phyloP scores from a whole-genome alignment of 2,888 invertebrate species.

The Sphaerophoria taeniata region DNA sequence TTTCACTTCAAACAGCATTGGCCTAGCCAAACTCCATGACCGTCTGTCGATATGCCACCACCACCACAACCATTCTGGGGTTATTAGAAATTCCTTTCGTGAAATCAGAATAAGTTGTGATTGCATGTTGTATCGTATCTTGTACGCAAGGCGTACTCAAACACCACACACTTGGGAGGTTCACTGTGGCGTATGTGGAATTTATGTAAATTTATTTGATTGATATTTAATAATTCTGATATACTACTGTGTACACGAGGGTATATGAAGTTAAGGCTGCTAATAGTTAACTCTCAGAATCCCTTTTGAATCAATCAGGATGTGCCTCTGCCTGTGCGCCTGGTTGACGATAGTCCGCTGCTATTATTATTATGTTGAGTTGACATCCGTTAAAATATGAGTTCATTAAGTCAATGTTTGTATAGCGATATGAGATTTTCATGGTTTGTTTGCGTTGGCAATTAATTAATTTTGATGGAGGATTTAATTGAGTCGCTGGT shows the following conservation, averaged over 20 bases:
- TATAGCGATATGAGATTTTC: constrained; percentile 46
- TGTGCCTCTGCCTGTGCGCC: neutral
- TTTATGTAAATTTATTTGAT: constrained; percentile 71
- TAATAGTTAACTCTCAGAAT: too few relatives aligned
- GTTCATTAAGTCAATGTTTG: constrained; percentile 57
- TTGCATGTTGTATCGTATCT: constrained; percentile 36
- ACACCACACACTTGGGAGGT: neutral
- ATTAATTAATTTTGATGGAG: constrained; percentile 44
- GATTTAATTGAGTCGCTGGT: constrained; percentile 50
- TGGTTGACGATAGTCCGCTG: neutral
- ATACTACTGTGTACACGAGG: neutral
- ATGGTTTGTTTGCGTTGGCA: constrained; percentile 49
- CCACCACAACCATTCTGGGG: neutral
- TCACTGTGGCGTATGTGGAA: constrained; percentile 28
- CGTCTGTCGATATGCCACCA: neutral
- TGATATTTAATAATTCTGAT: constrained; percentile 66
- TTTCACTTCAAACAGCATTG: neutral
- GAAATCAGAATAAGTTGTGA: constrained; percentile 51
- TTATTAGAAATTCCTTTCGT: constrained; percentile 29
- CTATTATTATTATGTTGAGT: constrained; percentile 1
- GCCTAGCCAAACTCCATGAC: neutral
- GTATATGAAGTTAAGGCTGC: too few relatives aligned
- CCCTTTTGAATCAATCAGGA: neutral
- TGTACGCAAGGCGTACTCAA: neutral
- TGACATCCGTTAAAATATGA: constrained; percentile 62